Evolutionary conservation across 2,888 invertebrate genomes (phyloP).

Genomic region (Xylota sylvarum): DNA sequence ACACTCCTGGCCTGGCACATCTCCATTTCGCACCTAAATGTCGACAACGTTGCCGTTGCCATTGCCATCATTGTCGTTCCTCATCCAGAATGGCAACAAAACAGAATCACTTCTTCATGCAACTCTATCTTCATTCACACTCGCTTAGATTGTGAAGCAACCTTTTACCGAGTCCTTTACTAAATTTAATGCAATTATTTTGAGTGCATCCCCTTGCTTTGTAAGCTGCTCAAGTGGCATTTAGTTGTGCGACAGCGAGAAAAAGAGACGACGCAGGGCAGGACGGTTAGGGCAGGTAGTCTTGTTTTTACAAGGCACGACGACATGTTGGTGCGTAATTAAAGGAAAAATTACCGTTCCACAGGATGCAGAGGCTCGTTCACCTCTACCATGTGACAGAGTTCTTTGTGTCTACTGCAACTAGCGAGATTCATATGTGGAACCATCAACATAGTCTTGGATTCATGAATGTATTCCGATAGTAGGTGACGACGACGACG

Average conservation of each 20-base stretch:
- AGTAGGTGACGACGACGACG: slow-evolving; percentile 41
- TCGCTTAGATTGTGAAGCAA: slow-evolving; percentile 72
- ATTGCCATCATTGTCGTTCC: neutral
- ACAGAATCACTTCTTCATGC: slow-evolving; percentile 13
- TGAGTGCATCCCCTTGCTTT: slow-evolving; percentile 76
- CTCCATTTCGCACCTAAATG: slow-evolving; percentile 16
- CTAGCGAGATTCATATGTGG: slow-evolving; percentile 37
- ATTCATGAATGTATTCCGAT: slow-evolving; percentile 53
- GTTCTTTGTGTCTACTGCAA: slow-evolving; percentile 63
- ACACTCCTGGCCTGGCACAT: neutral
- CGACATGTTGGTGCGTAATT: slow-evolving; percentile 70
- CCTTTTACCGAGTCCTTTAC: slow-evolving; percentile 74
- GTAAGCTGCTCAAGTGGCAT: slow-evolving; percentile 73
- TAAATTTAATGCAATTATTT: slow-evolving; percentile 76
- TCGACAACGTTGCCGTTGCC: neutral
- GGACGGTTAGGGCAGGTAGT: neutral
- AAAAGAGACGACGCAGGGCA: slow-evolving; percentile 19
- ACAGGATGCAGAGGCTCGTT: slow-evolving; percentile 49
- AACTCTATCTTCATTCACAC: slow-evolving; percentile 68
- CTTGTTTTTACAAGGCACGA: slow-evolving; percentile 5
- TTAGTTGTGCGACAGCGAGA: slow-evolving; percentile 63
- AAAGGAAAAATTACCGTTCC: slow-evolving; percentile 65
- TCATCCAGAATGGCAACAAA: slow-evolving; percentile 26
- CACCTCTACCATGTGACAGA: slow-evolving; percentile 28
- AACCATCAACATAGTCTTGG: slow-evolving; percentile 35